A percentile compares a stretch with the other conserved stretches of the same genome.
Conservation (phyloP, 37 sponge, comb jelly and placozoan genomes). For the Spongilla lacustris region DNA sequence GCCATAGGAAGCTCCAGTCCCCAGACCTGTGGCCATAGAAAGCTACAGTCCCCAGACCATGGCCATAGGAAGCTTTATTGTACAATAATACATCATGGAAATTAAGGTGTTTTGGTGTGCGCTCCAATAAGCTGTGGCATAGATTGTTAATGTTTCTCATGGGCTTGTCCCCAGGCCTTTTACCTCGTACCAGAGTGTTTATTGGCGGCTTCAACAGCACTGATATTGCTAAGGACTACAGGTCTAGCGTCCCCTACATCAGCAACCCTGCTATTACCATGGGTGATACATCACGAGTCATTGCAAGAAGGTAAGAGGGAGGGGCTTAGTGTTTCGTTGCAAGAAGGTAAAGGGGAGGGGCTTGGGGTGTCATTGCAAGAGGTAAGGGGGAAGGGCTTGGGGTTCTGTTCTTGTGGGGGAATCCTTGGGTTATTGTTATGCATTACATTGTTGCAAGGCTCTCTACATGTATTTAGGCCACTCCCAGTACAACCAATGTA, state of each 20-base stretch:
- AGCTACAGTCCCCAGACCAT: too few species aligned
- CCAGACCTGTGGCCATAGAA: too few species aligned
- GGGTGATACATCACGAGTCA: conserved; percentile 50
- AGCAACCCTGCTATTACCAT: conserved; percentile 79
- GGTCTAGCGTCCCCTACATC: conserved; percentile 59
- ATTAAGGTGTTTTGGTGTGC: too few species aligned
- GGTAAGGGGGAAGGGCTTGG: not conserved
- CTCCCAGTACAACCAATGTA: conserved; percentile 8
- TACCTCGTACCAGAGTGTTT: conserved; percentile 10
- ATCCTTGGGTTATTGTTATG: too few species aligned
- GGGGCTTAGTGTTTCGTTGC: not conserved
- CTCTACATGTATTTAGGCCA: too few species aligned
- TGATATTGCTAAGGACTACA: conserved; percentile 44
- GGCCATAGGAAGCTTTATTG: too few species aligned
- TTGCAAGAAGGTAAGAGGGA: conserved; percentile 67
- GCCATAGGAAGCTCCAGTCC: too few species aligned
- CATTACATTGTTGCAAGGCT: too few species aligned
- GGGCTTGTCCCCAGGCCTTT: conserved; percentile 41
- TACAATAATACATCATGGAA: too few species aligned
- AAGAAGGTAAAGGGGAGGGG: not conserved
- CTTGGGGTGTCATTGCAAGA: too few species aligned
- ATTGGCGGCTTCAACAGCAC: conserved; percentile 57
- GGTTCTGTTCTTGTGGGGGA: too few species aligned
- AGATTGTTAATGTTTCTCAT: not conserved
- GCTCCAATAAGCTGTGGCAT: too few species aligned